Conservation (phyloP, 2,888 invertebrate genomes). For the Trachelus tabidus region DNA sequence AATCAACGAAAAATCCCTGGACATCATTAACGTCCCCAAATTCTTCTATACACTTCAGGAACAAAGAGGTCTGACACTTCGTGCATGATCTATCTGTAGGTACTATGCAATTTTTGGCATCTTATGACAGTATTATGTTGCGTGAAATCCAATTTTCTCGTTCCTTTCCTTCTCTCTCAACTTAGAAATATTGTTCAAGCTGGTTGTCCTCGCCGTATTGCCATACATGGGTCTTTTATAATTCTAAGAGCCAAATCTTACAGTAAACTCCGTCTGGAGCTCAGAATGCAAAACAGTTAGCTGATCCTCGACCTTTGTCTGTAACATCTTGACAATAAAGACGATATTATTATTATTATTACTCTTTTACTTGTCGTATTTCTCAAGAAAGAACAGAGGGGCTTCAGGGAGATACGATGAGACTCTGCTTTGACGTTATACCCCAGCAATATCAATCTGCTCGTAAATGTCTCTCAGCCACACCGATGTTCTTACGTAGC, state of each 20-base stretch:
- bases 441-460: background rate
- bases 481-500: background rate
- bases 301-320: too few species aligned
- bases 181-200: background rate
- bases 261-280: background rate
- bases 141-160: background rate
- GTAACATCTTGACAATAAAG: too few species aligned
- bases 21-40: background rate
- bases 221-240: background rate
- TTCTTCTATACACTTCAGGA: background rate
- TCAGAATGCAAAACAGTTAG: too few species aligned
- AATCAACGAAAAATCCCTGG: slow-evolving; percentile 1
- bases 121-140: background rate
- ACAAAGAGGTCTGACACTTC: background rate
- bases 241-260: background rate
- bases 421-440: background rate
- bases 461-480: background rate
- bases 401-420: background rate
- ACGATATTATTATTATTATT: background rate
- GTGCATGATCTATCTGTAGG: background rate
- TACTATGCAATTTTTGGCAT: background rate
- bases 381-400: background rate
- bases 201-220: too few species aligned
- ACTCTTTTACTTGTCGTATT: background rate
- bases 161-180: background rate